Evolutionary conservation across 2,113 vertebrate species (phyloP), one percentile per base, ranked within the genome.

Genomic region (Nipponia nippon): DNA sequence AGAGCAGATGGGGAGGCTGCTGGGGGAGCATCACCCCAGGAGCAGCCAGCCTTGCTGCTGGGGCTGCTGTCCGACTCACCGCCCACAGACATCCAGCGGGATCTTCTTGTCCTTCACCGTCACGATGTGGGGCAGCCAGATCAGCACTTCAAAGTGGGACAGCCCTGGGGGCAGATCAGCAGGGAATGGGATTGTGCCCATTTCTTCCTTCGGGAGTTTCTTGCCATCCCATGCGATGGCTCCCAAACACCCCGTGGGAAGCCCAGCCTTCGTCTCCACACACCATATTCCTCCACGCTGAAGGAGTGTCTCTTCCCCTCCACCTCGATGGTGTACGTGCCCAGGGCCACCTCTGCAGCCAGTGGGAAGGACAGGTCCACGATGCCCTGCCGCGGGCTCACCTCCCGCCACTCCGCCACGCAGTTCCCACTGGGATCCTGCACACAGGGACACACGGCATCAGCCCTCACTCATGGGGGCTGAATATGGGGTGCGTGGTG

Each of bases 401-500:
- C 49, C 0, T 88, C 53, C 81, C 2, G 56, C 96, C 96, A 97
- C 94, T 95, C 67, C 0, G 58, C 91, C 0, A 97, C 86, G 63
- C 18, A 76, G 30, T 97, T 96, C 58, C 49, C 4, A 0, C 13
- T 69, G 86, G 96, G 91, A 52, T 95, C 96, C 95, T 96, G 70
- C 46, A 14, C 18, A 0, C 1, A 1, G 27, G 47, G n/a, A 79
- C 27, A 40, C 0, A 0, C 0, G 1, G 18, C 3, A 1, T 93
- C 83, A 89, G 71, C 8, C 52, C 38, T 59, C 4, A 1, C 40
- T 34, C 9, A 8, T 1, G 6, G 23, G 23, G n/a, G 16, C 25
- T 53, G 85, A 27, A 34, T 49, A 40, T 9, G 8, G 40, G 36
- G 16, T 18, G 36, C 2, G 1, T 23, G 55, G 20, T 27, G 44